phyloP scores from a whole-genome alignment of 2,113 vertebrate species.

The Anguilla rostrata region DNA sequence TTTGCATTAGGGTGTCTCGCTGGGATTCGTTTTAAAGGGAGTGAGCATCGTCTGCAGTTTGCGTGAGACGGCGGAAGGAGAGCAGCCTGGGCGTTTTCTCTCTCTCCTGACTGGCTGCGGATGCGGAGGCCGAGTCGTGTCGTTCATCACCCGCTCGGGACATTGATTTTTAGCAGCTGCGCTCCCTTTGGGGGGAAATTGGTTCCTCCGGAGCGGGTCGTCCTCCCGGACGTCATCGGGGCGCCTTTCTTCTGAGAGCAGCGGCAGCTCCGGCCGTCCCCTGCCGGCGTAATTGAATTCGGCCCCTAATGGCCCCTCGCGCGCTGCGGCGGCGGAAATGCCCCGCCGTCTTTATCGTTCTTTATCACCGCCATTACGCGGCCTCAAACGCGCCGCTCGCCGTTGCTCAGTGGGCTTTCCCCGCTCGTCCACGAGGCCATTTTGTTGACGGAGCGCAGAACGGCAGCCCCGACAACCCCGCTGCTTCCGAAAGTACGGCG shows the following conservation, averaged over 20 bases:
- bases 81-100: background rate
- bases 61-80: background rate
- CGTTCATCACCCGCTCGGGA: background rate
- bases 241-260: background rate
- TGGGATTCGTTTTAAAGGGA: background rate
- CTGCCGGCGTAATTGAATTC: background rate
- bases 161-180: background rate
- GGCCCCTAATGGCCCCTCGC: background rate
- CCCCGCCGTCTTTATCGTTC: background rate
- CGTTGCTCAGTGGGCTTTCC: background rate
- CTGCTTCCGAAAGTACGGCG: background rate
- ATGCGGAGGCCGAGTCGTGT: background rate
- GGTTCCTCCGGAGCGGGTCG: background rate
- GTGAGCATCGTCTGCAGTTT: background rate
- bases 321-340: background rate
- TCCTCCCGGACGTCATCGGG: background rate
- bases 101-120: background rate
- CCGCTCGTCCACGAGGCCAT: background rate
- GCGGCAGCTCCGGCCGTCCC: background rate
- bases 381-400: background rate
- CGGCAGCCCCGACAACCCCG: background rate
- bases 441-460: background rate
- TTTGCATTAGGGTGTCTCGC: background rate
- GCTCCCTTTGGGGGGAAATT: slow-evolving; percentile 8
- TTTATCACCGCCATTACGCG: background rate